Conservation (phyloP, 2,797 vertebrate genomes). For the Delichon dasypus region DNA sequence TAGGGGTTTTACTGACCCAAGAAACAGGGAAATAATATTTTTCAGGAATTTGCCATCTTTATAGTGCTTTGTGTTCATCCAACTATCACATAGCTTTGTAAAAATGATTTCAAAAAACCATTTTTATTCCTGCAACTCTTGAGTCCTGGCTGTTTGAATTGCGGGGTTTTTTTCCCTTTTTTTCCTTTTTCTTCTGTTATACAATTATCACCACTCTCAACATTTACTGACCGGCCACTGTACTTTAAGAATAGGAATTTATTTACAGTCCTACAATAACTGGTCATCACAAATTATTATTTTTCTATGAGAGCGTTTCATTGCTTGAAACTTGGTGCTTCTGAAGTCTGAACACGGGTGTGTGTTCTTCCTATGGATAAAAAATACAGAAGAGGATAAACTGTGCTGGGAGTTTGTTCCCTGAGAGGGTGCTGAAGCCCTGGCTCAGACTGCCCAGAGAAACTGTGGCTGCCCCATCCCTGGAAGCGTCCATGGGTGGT, state of each 20-base stretch:
- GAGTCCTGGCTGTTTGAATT: neutral
- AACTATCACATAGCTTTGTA: neutral
- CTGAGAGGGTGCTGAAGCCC: neutral
- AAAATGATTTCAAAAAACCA: neutral
- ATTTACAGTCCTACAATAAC: neutral
- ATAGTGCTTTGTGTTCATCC: neutral
- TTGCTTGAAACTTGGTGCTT: neutral
- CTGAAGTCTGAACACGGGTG: neutral
- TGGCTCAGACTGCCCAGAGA: neutral
- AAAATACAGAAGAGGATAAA: neutral
- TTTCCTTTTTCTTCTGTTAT: neutral
- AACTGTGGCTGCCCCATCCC: neutral
- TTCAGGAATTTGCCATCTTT: neutral
- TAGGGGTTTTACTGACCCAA: neutral
- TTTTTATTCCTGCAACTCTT: neutral
- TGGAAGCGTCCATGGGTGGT: neutral
- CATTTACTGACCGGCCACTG: neutral
- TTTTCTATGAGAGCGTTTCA: neutral
- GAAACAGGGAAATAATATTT: neutral
- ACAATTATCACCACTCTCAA: neutral
- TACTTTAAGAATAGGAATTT: neutral
- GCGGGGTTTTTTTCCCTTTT: neutral
- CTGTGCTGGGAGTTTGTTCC: neutral
- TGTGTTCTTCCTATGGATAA: neutral
- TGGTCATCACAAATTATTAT: neutral